Percentiles rank a stretch among this genome's conserved stretches.
Conservation (phyloP, 2,797 vertebrate species). For the Glyptemys insculpta region DNA sequence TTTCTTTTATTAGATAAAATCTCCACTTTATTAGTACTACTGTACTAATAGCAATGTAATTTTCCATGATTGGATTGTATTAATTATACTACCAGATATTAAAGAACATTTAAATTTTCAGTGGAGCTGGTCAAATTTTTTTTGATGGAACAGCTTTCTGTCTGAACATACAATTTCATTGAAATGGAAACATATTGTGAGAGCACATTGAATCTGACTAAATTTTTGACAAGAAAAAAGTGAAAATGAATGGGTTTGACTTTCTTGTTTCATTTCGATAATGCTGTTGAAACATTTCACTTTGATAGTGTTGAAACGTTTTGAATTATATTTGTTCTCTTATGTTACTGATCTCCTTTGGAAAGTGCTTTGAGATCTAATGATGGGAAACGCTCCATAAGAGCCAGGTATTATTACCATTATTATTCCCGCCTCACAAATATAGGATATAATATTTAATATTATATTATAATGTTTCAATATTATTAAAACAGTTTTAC, state of each 20-base stretch:
- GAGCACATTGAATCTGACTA: background rate
- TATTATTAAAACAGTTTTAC: too few species aligned
- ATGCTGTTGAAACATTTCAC: background rate
- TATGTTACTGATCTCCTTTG: background rate
- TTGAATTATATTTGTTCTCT: background rate
- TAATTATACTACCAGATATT: background rate
- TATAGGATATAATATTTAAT: background rate
- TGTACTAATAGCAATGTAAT: background rate
- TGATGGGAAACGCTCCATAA: background rate
- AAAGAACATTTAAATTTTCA: background rate
- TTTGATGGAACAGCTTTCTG: background rate
- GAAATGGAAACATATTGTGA: background rate
- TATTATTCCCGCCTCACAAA: background rate
- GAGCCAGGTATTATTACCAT: background rate
- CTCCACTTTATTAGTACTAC: slow-evolving; percentile 16
- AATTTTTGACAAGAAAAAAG: background rate
- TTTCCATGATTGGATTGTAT: slow-evolving; percentile 28
- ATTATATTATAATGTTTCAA: background rate
- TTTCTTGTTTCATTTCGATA: background rate
- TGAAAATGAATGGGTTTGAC: background rate
- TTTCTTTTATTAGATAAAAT: slow-evolving; percentile 49
- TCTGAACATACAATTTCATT: background rate
- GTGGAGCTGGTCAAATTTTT: background rate
- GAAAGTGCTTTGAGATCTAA: background rate
- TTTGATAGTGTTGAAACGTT: background rate